Conservation (phyloP, 1,140 invertebrate genomes). For the Diplogasteroides magnus region DNA sequence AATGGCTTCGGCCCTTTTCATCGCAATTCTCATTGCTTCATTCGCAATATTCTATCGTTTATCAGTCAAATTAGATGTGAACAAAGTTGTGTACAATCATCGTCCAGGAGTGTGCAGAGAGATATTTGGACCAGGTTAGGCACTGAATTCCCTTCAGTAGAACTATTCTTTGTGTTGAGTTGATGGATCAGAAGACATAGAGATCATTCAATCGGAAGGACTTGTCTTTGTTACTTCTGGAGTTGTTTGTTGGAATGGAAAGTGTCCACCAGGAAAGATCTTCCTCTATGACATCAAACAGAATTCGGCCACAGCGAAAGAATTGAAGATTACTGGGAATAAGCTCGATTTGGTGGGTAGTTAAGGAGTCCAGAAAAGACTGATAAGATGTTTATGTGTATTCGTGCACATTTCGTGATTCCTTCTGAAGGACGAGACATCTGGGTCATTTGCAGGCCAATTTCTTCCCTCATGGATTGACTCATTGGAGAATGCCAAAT, state of each 20-base stretch:
- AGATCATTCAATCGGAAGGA: slow-evolving; percentile 2
- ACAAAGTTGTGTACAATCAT: slow-evolving; percentile 19
- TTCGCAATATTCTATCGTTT: too few relatives aligned
- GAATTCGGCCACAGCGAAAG: neutral
- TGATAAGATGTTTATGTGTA: too few relatives aligned
- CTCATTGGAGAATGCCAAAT: slow-evolving; percentile 13
- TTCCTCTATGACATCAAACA: slow-evolving; percentile 19
- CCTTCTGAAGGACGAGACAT: too few relatives aligned
- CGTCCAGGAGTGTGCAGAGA: slow-evolving; percentile 19
- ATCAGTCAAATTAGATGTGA: too few relatives aligned
- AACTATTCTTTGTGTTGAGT: slow-evolving; percentile 12
- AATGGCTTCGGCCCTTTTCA: too few relatives aligned
- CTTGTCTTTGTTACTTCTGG: slow-evolving; percentile 24
- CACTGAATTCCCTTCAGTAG: neutral
- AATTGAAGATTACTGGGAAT: neutral
- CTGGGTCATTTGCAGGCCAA: too few relatives aligned
- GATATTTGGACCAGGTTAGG: slow-evolving; percentile 8
- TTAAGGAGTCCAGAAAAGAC: too few relatives aligned
- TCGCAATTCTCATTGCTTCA: too few relatives aligned
- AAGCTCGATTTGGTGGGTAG: neutral
- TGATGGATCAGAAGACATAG: slow-evolving; percentile 20
- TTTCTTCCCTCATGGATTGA: slow-evolving; percentile 22
- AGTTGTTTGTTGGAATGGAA: too few relatives aligned
- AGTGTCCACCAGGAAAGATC: slow-evolving; percentile 8
- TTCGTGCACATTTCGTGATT: neutral